These are phyloP conservation scores for Hesperia comma DNA, from an alignment of 2,888 invertebrate genomes.

Conservation along the genomic window DNA sequence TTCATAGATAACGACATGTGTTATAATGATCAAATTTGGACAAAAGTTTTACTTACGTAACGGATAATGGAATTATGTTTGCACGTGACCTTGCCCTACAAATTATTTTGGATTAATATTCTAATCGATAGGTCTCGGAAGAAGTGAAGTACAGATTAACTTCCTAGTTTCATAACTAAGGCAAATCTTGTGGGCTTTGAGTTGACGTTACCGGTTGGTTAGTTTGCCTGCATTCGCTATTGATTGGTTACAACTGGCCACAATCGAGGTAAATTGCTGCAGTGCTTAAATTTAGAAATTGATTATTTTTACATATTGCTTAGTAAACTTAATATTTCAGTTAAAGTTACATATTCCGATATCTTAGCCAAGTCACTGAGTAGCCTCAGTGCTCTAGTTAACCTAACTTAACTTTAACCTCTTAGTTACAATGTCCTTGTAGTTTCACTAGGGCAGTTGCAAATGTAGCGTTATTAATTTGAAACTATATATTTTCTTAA, in stretches of 20 bases:
- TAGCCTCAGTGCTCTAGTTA: no score
- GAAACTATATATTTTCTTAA: no score
- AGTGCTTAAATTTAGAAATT: neutral
- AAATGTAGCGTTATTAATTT: no score
- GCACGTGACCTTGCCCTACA: slow-evolving; percentile 79
- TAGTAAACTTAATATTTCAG: no score
- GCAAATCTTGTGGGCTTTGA: slow-evolving; percentile 37
- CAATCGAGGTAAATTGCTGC: slow-evolving; percentile 22
- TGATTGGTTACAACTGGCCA: slow-evolving; percentile 40
- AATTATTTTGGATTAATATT: slow-evolving; percentile 29
- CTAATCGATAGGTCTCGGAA: slow-evolving; percentile 9
- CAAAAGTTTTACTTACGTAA: slow-evolving; percentile 73
- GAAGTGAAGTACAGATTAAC: neutral
- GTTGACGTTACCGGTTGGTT: neutral
- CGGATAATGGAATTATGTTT: slow-evolving; percentile 71
- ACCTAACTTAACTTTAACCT: no score
- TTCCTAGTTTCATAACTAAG: neutral
- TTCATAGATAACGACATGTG: neutral
- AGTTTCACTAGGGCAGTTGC: no score
- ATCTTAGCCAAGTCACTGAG: no score
- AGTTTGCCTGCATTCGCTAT: slow-evolving; percentile 32
- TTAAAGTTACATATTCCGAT: no score
- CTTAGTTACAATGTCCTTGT: no score
- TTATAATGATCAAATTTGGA: slow-evolving; percentile 23
- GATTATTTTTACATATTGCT: no score